A percentile compares a stretch with the other conserved stretches of the same genome.
These are phyloP conservation scores for Apogon hyalosoma DNA, from an alignment of 2,797 vertebrate species.

Conservation along the genomic window DNA sequence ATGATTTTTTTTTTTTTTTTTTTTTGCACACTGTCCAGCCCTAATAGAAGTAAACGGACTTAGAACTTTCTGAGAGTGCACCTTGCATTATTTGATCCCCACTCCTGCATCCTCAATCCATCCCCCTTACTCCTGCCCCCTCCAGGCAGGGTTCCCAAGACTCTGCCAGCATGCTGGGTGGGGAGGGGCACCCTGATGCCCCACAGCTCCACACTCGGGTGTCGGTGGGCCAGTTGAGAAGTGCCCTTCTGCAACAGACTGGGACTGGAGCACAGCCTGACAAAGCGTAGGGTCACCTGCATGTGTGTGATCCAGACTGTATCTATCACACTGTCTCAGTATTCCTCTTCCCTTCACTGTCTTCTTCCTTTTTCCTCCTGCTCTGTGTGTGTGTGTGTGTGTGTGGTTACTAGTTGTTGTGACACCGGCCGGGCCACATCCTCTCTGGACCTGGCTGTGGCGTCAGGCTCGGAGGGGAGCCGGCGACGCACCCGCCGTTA, in stretches of 20 bases:
- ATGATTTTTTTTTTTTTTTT: not conserved
- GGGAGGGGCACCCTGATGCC: slow-evolving; percentile 57
- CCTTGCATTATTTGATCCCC: slow-evolving; percentile 1
- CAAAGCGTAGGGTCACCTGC: slow-evolving; percentile 79
- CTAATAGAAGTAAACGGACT: slow-evolving; percentile 9
- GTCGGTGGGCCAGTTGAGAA: slow-evolving; percentile 85
- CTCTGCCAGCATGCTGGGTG: slow-evolving; percentile 60
- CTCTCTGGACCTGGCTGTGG: slow-evolving; percentile 75
- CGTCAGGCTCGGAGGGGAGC: slow-evolving; percentile 64
- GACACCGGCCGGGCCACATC: slow-evolving; percentile 59
- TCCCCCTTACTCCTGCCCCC: slow-evolving; percentile 49
- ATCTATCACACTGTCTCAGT: slow-evolving; percentile 11
- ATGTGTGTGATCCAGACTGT: slow-evolving; percentile 55
- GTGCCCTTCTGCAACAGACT: slow-evolving; percentile 78
- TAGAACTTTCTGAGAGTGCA: slow-evolving; percentile 19
- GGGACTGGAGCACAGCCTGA: slow-evolving; percentile 66
- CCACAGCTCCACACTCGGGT: slow-evolving; percentile 83
- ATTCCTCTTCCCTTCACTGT: slow-evolving; percentile 17
- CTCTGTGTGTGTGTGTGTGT: slow-evolving; percentile 9
- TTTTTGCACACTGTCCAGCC: not conserved
- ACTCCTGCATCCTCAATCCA: slow-evolving; percentile 49
- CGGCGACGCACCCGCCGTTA: slow-evolving; percentile 79
- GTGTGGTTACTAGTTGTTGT: slow-evolving; percentile 51
- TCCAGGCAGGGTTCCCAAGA: slow-evolving; percentile 77
- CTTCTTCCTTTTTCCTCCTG: slow-evolving; percentile 22